Evolutionary conservation across 2,888 invertebrate species (phyloP).

Genomic region (Platycnemis pennipes): DNA sequence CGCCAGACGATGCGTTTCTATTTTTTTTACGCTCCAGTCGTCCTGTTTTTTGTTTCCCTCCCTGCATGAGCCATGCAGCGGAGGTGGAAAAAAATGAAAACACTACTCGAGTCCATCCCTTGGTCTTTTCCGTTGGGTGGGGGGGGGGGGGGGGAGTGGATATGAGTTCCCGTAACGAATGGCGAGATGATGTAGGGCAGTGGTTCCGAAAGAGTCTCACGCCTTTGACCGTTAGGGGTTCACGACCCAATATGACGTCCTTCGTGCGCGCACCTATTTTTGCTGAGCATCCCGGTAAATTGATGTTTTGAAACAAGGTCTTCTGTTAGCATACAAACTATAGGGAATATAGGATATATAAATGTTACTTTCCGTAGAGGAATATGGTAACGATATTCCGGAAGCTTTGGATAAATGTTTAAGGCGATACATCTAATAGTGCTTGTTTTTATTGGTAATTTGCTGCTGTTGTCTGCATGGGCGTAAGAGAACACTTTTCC

Average conservation of each 20-base stretch:
- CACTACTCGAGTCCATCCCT: neutral
- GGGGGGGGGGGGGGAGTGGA: neutral
- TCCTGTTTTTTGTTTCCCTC: neutral
- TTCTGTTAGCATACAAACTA: too few relatives aligned
- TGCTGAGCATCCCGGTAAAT: neutral
- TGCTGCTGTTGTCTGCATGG: too few relatives aligned
- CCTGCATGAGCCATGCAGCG: neutral
- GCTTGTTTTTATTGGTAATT: too few relatives aligned
- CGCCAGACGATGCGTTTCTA: constrained; percentile 34
- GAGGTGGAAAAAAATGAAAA: neutral
- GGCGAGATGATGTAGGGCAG: constrained; percentile 26
- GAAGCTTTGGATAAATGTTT: too few relatives aligned
- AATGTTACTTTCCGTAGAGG: too few relatives aligned
- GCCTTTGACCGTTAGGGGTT: neutral
- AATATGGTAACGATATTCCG: too few relatives aligned
- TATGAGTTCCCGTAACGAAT: constrained; percentile 26
- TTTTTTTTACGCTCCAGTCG: constrained; percentile 25
- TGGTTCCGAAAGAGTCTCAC: neutral
- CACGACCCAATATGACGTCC: neutral
- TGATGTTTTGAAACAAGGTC: neutral
- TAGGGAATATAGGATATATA: too few relatives aligned
- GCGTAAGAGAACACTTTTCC: too few relatives aligned
- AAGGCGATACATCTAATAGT: too few relatives aligned
- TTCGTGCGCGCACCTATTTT: neutral
- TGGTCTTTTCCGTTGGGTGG: neutral